Base-by-base conservation (phyloP, 1,140 invertebrate species). In the Gonioctena quinquepunctata region DNA sequence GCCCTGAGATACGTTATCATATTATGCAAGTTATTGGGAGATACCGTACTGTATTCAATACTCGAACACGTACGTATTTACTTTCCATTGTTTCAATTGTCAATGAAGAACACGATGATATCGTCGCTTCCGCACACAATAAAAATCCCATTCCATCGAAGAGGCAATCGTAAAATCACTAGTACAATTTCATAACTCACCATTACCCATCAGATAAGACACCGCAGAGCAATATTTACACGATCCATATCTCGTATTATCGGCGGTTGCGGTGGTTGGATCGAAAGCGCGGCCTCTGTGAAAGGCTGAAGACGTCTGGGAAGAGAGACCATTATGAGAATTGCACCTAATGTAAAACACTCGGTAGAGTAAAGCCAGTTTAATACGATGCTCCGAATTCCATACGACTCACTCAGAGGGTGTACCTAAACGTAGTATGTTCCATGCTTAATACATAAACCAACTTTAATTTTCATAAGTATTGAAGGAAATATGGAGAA, bases 301-400 rank as follows among this genome's bases (percentile, higher is more conserved):
- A 42, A 42, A 42, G 33, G 33, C 6, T 5, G 56, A 59, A 21
- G 25, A 22, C 22, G 56, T 19, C 56, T 59, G 18, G 56, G 56
- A 23, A 59, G 22, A 22, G 25, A 11, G 16, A 23, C 19, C 56
- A 21, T 22, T 59, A 22, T 22, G 18, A 21, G 25, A 23, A 13
- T 59, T 59, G n/a, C 56, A 13, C 56, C 56, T 8, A 59, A 59
- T 59, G 56, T 59, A 59, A 59, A 59, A 59, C 56, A 59, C 56
- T 59, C 56, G 56, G 56, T 59, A 59, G n/a, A 42, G 33, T 42
- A n/a, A 42, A n/a, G n/a, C n/a, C n/a, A n/a, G n/a, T n/a, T n/a
- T n/a, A n/a, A n/a, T n/a, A n/a, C n/a, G n/a, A n/a, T n/a, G n/a
- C n/a, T n/a, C n/a, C n/a, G n/a, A n/a, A n/a, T n/a, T n/a, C n/a